Conservation (phyloP, 2,797 vertebrate genomes). For the Amblyopsis hoosieri region DNA sequence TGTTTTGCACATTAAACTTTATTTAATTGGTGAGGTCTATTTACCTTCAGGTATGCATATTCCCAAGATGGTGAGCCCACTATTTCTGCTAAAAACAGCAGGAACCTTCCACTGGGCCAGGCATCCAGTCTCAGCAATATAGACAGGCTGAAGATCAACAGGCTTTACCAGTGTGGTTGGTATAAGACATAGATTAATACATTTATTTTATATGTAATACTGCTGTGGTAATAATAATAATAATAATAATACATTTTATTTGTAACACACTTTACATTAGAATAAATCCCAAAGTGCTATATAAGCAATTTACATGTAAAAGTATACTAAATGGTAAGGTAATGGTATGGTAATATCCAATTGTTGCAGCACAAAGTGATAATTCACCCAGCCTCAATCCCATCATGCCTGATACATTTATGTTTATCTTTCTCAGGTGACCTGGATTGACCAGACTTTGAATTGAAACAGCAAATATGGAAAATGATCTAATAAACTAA, state of each 20-base stretch:
- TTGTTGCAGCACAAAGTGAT: not conserved
- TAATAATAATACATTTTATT: not conserved
- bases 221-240: not conserved
- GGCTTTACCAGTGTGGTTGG: constrained; percentile 77
- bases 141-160: constrained; percentile 81
- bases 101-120: constrained; percentile 70
- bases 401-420: constrained; percentile 15
- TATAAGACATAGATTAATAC: constrained; percentile 18
- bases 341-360: not conserved
- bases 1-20: not conserved
- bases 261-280: too few relatives aligned
- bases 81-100: constrained; percentile 68
- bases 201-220: not conserved
- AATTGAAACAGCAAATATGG: constrained; percentile 22
- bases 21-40: too few relatives aligned
- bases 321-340: too few relatives aligned
- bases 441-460: constrained; percentile 28
- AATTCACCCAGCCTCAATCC: not conserved
- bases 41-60: constrained; percentile 72
- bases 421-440: constrained; percentile 47
- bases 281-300: too few relatives aligned
- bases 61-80: constrained; percentile 78
- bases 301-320: too few relatives aligned
- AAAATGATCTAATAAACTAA: constrained; percentile 12
- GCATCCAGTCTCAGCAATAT: constrained; percentile 66